Percentiles rank a stretch among this genome's conserved stretches.
Conservation (phyloP, 2,888 invertebrate species). For the Parascotia fuliginaria region DNA sequence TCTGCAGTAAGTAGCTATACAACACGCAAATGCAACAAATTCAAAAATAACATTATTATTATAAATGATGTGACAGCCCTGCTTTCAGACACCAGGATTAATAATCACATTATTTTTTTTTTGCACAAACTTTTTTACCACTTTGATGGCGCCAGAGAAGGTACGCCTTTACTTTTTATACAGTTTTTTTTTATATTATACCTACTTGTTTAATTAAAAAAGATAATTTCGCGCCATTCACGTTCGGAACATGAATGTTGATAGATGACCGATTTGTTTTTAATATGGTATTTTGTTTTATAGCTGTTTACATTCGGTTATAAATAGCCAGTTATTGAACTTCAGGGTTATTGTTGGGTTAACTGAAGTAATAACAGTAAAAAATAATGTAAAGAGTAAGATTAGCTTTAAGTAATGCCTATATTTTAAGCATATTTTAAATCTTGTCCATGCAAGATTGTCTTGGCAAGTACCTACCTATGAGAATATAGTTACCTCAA, state of each 20-base stretch:
- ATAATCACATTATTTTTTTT: conserved; percentile 72
- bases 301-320: conserved; percentile 5
- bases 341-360: neutral
- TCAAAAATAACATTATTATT: neutral
- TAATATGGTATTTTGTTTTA: conserved; percentile 13
- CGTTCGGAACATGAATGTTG: conserved; percentile 31
- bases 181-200: conserved; percentile 50
- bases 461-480: too few species aligned
- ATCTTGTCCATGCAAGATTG: too few species aligned
- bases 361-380: too few species aligned
- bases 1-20: too few species aligned
- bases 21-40: too few species aligned
- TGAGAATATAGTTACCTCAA: too few species aligned
- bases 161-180: conserved; percentile 44
- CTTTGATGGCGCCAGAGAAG: conserved; percentile 69
- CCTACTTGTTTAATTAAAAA: conserved; percentile 52
- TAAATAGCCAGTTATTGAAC: neutral
- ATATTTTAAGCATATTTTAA: too few species aligned
- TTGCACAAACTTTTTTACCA: conserved; percentile 52
- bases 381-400: too few species aligned
- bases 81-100: conserved; percentile 55
- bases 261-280: conserved; percentile 31
- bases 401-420: too few species aligned
- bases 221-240: conserved; percentile 40
- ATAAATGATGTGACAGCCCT: conserved; percentile 29